Conservation (phyloP, 2,888 invertebrate species). For the Tinea pellionella region DNA sequence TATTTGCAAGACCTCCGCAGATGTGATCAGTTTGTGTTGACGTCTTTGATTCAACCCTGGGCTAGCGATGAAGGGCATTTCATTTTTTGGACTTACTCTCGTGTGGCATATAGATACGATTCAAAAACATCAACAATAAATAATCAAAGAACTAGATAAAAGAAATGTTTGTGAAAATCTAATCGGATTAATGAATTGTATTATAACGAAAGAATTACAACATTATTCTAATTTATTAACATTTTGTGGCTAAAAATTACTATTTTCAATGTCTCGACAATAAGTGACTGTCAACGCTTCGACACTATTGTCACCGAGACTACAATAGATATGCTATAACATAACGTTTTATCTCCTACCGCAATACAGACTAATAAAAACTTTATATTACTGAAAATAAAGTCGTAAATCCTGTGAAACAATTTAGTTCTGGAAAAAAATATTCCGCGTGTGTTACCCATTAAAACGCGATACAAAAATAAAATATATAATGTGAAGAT, state of each 20-base stretch:
- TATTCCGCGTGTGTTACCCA: background rate
- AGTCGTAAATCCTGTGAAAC: background rate
- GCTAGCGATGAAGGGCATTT: too few relatives aligned
- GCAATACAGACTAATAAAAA: background rate
- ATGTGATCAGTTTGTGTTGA: too few relatives aligned
- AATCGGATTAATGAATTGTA: background rate
- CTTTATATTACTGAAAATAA: background rate
- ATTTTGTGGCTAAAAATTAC: background rate
- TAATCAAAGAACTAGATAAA: background rate
- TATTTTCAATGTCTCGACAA: background rate
- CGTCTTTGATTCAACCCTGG: too few relatives aligned
- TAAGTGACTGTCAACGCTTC: background rate
- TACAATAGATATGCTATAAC: background rate
- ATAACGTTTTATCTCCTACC: background rate
- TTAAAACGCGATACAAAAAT: background rate
- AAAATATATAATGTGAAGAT: background rate
- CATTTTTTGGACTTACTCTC: too few relatives aligned
- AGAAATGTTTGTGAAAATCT: background rate
- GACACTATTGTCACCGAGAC: background rate
- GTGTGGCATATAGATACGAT: too few relatives aligned
- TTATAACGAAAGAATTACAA: background rate
- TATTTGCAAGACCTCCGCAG: too few relatives aligned
- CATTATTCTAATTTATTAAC: background rate
- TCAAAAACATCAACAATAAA: background rate
- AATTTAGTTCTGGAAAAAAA: background rate